Evolutionary conservation across 2,797 vertebrate genomes (phyloP), one percentile per base, ranked within the genome.

Genomic region (Enteromius treurensis): DNA sequence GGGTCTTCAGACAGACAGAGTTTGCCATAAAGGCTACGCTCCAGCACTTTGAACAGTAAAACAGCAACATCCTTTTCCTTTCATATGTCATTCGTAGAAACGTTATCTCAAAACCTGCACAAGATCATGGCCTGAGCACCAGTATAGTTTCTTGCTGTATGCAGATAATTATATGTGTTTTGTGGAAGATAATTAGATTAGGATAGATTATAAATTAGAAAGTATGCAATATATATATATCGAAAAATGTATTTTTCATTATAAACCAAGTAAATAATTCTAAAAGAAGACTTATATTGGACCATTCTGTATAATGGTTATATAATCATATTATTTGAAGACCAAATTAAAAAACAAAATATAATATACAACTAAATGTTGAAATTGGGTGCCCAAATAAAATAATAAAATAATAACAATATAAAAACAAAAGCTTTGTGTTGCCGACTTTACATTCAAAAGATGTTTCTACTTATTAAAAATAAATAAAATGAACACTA

Each of bases 21-120:
- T 40, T 74, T 82, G 49, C 23, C 21, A 19, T 3, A 47, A 77
- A 64, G 58, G 62, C 65, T 60, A 67, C 78, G 80, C 67, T 58
- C 37, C 42, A 82, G 68, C 62, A 67, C 71, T 76, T 81, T 14
- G 51, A 81, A 64, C 58, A 81, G 14, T 62, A 64, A 26, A 74
- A 64, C 65, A 42, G 32, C 78, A 69, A 42, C 70, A 26, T 65
- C 53, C 26, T 51, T 65, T 67, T 67, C 29, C 32, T 68, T 68
- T 79, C 32, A 79, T 51, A 29, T 53, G 32, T 67, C 10, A 71
- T 67, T 17, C 2, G 15, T 11, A 32, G 29, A 40, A 58, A 47
- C 14, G 1, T 23, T 42, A 71, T 32, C 26, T 62, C 42, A 1
- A 47, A 37, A 23, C 13, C 19, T 37, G 68, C 19, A 62, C 53